These are phyloP conservation scores for Actenoides lindsayi DNA, from an alignment of 2,113 vertebrate genomes.

Conservation along the genomic window DNA sequence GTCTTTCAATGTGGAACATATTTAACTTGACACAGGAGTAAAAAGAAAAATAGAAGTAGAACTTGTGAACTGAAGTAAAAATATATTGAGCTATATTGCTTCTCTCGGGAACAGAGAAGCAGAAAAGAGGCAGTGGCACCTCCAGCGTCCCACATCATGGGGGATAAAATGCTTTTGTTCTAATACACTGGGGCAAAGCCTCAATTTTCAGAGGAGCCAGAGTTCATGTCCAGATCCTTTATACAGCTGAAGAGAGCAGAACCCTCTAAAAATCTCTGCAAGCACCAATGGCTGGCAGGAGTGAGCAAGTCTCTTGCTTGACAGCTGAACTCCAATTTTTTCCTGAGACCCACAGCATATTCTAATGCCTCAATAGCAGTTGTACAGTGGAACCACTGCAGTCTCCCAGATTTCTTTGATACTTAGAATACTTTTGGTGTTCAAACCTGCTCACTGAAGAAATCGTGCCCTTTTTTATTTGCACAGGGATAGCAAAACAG, in stretches of 20 bases:
- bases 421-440: neutral
- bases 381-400: neutral
- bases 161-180: neutral
- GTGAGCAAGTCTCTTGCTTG: neutral
- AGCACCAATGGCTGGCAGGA: neutral
- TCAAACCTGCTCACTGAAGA: neutral
- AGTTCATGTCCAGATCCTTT: neutral
- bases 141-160: neutral
- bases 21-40: conserved; percentile 54
- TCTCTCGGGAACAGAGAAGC: neutral
- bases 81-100: neutral
- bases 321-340: neutral
- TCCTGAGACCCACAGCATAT: neutral
- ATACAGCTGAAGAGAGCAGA: neutral
- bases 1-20: conserved; percentile 56
- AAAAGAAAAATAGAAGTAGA: conserved; percentile 7
- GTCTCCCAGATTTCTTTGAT: neutral
- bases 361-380: neutral
- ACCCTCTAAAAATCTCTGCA: neutral
- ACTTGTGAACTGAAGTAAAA: conserved; percentile 28
- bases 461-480: neutral
- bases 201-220: neutral
- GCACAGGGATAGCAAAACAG: neutral
- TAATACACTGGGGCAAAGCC: neutral
- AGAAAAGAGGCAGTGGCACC: neutral